Evolutionary conservation across 2,797 vertebrate genomes (phyloP), one percentile per base, ranked within the genome.

Genomic region (Nasua narica): DNA sequence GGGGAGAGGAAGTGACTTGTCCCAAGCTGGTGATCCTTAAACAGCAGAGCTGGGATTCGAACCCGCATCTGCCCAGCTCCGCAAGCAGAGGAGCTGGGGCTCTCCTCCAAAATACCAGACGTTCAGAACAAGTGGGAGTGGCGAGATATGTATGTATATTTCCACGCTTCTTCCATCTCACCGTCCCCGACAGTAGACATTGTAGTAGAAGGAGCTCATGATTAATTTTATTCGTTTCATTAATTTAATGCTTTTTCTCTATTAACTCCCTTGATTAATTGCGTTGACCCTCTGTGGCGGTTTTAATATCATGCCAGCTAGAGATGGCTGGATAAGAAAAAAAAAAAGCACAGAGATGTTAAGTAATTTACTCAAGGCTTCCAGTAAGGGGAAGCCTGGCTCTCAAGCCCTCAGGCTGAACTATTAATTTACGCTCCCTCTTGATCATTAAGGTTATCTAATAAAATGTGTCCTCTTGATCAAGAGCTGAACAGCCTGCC

Each of bases 381-480:
- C 79, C 62, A 82, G 79, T 54, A 52, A 97, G 37, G 25, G 52
- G 37, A 70, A 86, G 40, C 54, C 56, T 95, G 88, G 4, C 52
- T 87, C 62, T 43, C 87, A 81, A 81, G 13, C 69, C 92, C 43
- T 70, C 11, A 48, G 43, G 79, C 37, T 82, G 81, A 93, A 35
- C 40, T 40, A 54, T 58, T 93, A 69, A 90, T 96, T 93, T 95
- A 70, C 67, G 70, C 78, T 92, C 25, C 74, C 43, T 91, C 43
- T 91, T 50, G 43, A 77, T 94, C 65, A 60, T 93, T 96, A 90
- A 92, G 90, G 19, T 95, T 90, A 93, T 85, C 94, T 98, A 91
- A 89, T 90, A 96, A 94, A 96, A 88, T 40, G 54, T 52, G 79
- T 85, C 12, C 76, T 82, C 72, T 94, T 15, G 60, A 62, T 62